Base-by-base conservation (phyloP, 2,888 invertebrate species). In the Melinaea marsaeus region DNA sequence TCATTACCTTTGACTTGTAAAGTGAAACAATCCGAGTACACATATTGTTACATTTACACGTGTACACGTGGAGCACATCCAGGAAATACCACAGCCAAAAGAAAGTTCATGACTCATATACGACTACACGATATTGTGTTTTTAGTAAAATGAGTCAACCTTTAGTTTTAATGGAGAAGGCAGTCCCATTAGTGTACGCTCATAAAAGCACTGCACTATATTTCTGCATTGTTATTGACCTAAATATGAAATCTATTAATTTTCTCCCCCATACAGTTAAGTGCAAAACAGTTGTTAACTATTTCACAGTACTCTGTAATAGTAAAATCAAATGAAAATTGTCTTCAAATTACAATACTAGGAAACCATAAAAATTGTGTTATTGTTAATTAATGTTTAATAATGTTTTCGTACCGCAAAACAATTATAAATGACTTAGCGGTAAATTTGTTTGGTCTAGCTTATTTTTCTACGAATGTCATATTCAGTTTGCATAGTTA, bases 171-270 rank as follows among this genome's bases (percentile, higher is more conserved):
- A 51, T 51, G 51, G 51, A 51, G 51, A 51, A 51, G 51, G 51
- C 51, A 51, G 51, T 51, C 32, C 51, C 51, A 51, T 51, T 51
- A 51, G 51, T 51, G 7, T 51, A 51, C 32, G 32, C 32, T 51
- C 9, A 32, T 32, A 11, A 51, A 51, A 51, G 51, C 51, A 51
- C 51, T 51, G 51, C 51, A 51, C 51, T 51, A 32, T 51, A 51
- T 51, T 51, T 51, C 51, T 51, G 51, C 51, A 51, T 51, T 51
- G 51, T 51, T 51, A 51, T 51, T 51, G 51, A 51, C 51, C 51
- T 51, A 51, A 51, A 51, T 51, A 32, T 51, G 22, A 3, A 51
- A 32, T 42, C 42, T 42, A 51, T 51, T 51, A 51, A 51, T 9
- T 51, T 51, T 42, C 42, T 6, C 42, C 11, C 42, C 11, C 42